Conservation (phyloP, 2,113 vertebrate genomes). For the Hippoglossus stenolepis region DNA sequence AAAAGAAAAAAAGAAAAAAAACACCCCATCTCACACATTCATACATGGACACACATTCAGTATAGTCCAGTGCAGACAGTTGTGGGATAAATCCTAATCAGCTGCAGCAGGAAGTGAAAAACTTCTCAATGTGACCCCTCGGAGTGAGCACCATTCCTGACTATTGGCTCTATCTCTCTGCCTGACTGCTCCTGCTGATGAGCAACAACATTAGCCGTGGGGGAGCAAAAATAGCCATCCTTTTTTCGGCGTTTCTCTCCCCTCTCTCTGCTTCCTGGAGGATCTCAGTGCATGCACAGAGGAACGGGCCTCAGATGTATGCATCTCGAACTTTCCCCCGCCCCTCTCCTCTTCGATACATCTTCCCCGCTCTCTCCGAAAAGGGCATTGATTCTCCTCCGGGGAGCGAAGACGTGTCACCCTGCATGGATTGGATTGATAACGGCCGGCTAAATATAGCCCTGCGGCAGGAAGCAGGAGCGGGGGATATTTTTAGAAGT, state of each 20-base stretch:
- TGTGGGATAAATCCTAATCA: constrained; percentile 46
- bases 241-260: not conserved
- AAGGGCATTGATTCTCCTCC: constrained; percentile 69
- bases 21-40: not conserved
- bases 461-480: constrained; percentile 75
- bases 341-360: constrained; percentile 19
- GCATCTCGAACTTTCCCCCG: constrained; percentile 37
- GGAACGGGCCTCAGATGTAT: constrained; percentile 19
- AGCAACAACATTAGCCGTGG: constrained; percentile 48
- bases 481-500: constrained; percentile 79
- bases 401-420: constrained; percentile 74
- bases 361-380: constrained; percentile 52
- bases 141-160: constrained; percentile 44
- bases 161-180: constrained; percentile 39
- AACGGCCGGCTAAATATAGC: constrained; percentile 81
- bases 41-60: constrained; percentile 9
- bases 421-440: constrained; percentile 77
- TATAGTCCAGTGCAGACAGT: constrained; percentile 27
- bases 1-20: constrained; percentile 17
- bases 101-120: constrained; percentile 43
- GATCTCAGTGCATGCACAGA: constrained; percentile 23
- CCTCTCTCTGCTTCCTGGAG: constrained; percentile 31
- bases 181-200: constrained; percentile 45
- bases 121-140: constrained; percentile 61
- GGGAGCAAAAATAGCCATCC: constrained; percentile 42